These are phyloP conservation scores for Caerostris darwini DNA, from an alignment of 1,140 invertebrate species.

Conservation along the genomic window DNA sequence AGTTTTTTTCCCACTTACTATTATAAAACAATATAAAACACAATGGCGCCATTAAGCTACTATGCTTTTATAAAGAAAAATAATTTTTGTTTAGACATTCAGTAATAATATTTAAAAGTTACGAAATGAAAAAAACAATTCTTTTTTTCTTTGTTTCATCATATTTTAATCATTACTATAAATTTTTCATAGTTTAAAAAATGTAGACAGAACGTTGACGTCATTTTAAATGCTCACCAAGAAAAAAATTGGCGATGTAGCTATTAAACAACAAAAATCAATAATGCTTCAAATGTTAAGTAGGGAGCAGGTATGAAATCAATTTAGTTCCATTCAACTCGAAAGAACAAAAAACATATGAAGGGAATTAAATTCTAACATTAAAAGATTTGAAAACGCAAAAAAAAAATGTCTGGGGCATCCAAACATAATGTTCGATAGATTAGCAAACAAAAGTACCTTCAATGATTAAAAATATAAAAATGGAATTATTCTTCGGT, in stretches of 20 bases:
- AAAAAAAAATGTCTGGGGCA: neutral
- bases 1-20: too few relatives aligned
- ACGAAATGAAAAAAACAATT: too few relatives aligned
- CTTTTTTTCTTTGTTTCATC: too few relatives aligned
- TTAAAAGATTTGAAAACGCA: neutral
- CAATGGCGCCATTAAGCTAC: too few relatives aligned
- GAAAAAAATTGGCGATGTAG: neutral
- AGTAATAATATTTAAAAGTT: too few relatives aligned
- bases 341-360: neutral
- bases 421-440: neutral
- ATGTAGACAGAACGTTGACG: too few relatives aligned
- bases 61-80: too few relatives aligned
- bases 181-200: too few relatives aligned
- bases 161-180: too few relatives aligned
- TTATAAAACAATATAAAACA: too few relatives aligned
- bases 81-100: too few relatives aligned
- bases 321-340: neutral
- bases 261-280: neutral
- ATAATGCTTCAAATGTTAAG: neutral
- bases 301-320: neutral
- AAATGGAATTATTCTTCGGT: neutral
- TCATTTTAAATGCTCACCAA: too few relatives aligned
- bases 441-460: neutral
- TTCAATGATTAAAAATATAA: conserved; percentile 5
- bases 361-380: neutral